These are phyloP conservation scores for Vesta saturnalis DNA, from an alignment of 2,888 invertebrate species.

Conservation along the genomic window DNA sequence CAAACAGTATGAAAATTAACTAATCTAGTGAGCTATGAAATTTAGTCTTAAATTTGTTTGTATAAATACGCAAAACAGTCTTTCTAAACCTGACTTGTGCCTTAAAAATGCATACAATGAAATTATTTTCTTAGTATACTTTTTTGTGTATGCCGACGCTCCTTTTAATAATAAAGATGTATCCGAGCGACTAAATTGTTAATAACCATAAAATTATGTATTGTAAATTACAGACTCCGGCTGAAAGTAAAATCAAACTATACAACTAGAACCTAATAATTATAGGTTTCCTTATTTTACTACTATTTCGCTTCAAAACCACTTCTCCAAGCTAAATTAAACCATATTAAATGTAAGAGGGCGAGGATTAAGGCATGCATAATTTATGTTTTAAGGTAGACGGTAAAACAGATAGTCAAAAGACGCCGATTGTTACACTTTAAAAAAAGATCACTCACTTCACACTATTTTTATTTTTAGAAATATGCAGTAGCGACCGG, in stretches of 20 bases:
- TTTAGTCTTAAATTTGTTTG: too few relatives aligned
- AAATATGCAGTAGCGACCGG: too few relatives aligned
- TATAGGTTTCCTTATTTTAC: constrained; percentile 7
- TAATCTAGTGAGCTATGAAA: too few relatives aligned
- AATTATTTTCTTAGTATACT: too few relatives aligned
- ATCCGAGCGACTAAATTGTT: constrained; percentile 18
- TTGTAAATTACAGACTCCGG: constrained; percentile 19
- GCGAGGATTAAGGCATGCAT: background rate
- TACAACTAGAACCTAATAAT: constrained; percentile 4
- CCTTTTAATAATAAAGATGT: constrained; percentile 14
- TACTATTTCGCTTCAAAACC: constrained; percentile 9
- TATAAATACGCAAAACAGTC: too few relatives aligned
- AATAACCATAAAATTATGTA: constrained; percentile 28
- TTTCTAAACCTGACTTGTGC: too few relatives aligned
- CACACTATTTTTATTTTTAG: too few relatives aligned
- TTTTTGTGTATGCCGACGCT: too few relatives aligned
- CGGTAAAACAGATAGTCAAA: background rate
- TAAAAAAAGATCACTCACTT: background rate
- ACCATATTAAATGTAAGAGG: constrained; percentile 4
- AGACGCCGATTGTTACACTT: background rate
- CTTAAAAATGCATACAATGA: too few relatives aligned
- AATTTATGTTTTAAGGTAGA: constrained; percentile 6
- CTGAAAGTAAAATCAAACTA: constrained; percentile 1
- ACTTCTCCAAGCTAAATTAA: constrained; percentile 8
- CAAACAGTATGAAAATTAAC: too few relatives aligned